These are phyloP conservation scores for Sebastes cheni DNA, from an alignment of 2,797 vertebrate genomes.

Conservation along the genomic window DNA sequence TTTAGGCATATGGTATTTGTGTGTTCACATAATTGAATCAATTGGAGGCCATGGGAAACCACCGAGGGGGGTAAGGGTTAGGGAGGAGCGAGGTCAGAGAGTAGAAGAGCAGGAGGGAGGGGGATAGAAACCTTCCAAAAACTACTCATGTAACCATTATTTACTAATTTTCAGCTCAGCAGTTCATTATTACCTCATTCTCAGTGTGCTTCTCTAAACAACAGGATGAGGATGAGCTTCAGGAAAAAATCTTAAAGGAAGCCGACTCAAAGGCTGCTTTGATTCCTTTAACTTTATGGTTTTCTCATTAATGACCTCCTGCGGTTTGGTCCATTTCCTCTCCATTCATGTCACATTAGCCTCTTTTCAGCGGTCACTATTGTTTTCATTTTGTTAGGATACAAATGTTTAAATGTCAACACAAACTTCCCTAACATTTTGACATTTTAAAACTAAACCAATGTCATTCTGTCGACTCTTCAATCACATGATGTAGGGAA, in stretches of 20 bases:
- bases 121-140: slow-evolving; percentile 40
- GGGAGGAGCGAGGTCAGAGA: slow-evolving; percentile 73
- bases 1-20: slow-evolving; percentile 76
- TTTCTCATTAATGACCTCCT: slow-evolving; percentile 78
- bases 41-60: slow-evolving; percentile 80
- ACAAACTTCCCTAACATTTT: slow-evolving; percentile 16
- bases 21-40: slow-evolving; percentile 82
- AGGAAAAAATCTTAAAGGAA: slow-evolving; percentile 35
- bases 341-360: slow-evolving; percentile 74
- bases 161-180: slow-evolving; percentile 60
- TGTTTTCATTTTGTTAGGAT: slow-evolving; percentile 55
- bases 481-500: background rate
- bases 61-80: slow-evolving; percentile 72
- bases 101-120: slow-evolving; percentile 51
- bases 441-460: background rate
- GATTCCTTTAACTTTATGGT: slow-evolving; percentile 63
- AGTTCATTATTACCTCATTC: slow-evolving; percentile 50
- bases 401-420: slow-evolving; percentile 36
- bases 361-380: slow-evolving; percentile 60
- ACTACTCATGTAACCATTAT: slow-evolving; percentile 57
- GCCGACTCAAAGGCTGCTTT: slow-evolving; percentile 14
- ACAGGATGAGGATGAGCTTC: slow-evolving; percentile 32
- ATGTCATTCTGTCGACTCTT: background rate
- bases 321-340: slow-evolving; percentile 72
- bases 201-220: slow-evolving; percentile 39